phyloP scores from a whole-genome alignment of 2,797 vertebrate genomes.

The Gallirallus australis region DNA sequence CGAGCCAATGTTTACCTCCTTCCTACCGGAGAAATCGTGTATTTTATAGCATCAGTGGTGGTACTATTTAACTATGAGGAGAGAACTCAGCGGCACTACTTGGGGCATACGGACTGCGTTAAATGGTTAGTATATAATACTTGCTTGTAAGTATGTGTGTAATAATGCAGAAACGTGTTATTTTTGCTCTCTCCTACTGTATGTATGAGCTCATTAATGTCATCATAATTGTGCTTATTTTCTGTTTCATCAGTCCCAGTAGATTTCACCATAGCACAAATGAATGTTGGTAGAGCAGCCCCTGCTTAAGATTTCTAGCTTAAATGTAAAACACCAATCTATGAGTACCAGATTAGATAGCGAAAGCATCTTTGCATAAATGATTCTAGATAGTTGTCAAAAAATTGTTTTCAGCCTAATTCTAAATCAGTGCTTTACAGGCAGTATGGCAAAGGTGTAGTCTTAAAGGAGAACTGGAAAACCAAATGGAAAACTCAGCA shows the following conservation, averaged over 20 bases:
- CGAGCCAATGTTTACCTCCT: constrained; percentile 95
- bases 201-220: background rate
- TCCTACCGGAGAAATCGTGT: constrained; percentile 96
- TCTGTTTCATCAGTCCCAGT: background rate
- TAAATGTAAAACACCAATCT: background rate
- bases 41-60: constrained; percentile 95
- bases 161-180: background rate
- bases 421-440: background rate
- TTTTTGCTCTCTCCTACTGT: background rate
- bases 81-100: constrained; percentile 93
- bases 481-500: background rate
- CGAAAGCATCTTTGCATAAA: background rate
- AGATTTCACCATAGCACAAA: background rate
- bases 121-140: constrained; percentile 88
- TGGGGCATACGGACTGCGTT: constrained; percentile 96
- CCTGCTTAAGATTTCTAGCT: background rate
- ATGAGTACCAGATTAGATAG: background rate
- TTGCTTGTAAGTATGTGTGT: background rate
- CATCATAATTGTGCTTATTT: background rate
- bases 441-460: background rate
- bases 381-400: background rate
- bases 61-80: constrained; percentile 96
- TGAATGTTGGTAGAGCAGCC: background rate
- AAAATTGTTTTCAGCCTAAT: background rate
- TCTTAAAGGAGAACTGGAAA: background rate